phyloP scores from a whole-genome alignment of 1,140 invertebrate species.

The Drosophila tristis region DNA sequence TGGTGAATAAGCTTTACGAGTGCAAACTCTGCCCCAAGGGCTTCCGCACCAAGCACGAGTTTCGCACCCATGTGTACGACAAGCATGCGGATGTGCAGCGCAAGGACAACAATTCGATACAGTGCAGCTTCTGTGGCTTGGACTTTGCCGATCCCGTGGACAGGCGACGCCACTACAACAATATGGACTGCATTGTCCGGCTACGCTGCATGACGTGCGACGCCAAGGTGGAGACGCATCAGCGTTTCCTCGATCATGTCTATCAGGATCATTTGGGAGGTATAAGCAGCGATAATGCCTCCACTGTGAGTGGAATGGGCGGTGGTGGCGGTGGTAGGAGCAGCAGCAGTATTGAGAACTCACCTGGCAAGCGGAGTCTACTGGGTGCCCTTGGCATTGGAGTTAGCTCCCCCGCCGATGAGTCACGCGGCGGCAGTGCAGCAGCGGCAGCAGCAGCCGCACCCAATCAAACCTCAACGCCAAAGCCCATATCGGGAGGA shows the following conservation, averaged over 20 bases:
- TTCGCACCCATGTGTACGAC: constrained; percentile 82
- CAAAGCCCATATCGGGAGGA: constrained; percentile 17
- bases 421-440: constrained; percentile 68
- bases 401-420: constrained; percentile 64
- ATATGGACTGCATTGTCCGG: constrained; percentile 83
- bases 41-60: constrained; percentile 83
- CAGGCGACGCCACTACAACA: constrained; percentile 82
- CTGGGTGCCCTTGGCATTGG: constrained; percentile 66
- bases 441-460: constrained; percentile 8
- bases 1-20: constrained; percentile 83
- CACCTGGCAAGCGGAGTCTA: constrained; percentile 64
- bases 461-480: constrained; percentile 22
- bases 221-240: constrained; percentile 79
- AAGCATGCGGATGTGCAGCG: constrained; percentile 81
- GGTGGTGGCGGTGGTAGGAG: background rate
- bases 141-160: constrained; percentile 81
- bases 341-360: constrained; percentile 59
- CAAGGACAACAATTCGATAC: constrained; percentile 72
- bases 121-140: constrained; percentile 79
- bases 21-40: constrained; percentile 81
- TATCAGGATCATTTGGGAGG: constrained; percentile 80
- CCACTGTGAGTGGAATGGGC: constrained; percentile 43
- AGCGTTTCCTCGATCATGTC: constrained; percentile 82
- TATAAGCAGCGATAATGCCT: constrained; percentile 70
- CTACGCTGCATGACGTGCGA: constrained; percentile 83